phyloP scores from a whole-genome alignment of 2,113 vertebrate species.

The Rhabdornis inornatus region DNA sequence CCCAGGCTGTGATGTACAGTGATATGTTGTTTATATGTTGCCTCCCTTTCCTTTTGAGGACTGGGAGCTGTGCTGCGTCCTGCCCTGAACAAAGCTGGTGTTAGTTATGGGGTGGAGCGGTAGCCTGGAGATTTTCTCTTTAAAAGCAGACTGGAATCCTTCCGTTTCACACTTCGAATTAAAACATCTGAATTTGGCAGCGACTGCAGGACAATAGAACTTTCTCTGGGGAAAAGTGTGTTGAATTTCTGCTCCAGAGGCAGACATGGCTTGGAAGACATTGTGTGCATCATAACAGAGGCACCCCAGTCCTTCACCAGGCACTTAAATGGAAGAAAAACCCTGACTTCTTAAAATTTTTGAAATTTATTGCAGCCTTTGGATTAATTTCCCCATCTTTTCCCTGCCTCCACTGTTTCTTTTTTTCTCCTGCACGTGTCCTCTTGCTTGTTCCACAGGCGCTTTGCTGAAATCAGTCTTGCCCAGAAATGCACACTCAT shows the following conservation, averaged over 20 bases:
- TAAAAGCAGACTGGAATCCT: not conserved
- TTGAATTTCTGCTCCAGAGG: not conserved
- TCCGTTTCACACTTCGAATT: not conserved
- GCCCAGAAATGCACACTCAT: not conserved
- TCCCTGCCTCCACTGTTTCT: accelerated
- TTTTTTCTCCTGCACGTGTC: not conserved
- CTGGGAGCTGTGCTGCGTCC: not conserved
- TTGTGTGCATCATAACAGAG: not conserved
- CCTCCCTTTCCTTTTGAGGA: constrained; percentile 37
- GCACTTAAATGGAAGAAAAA: not conserved
- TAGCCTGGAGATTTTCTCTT: not conserved
- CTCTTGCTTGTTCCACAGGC: not conserved
- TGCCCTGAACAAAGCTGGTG: not conserved
- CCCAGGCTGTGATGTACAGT: constrained; percentile 17
- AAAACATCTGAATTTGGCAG: not conserved
- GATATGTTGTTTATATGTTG: constrained; percentile 28
- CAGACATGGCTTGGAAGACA: not conserved
- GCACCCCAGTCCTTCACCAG: not conserved
- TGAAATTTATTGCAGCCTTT: not conserved
- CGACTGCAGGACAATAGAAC: not conserved
- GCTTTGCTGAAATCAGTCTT: not conserved
- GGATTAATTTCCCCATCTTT: not conserved
- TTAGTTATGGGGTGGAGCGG: not conserved
- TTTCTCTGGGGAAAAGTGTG: not conserved
- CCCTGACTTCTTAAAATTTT: not conserved